Percentiles rank a stretch among this genome's conserved stretches.
Conservation (phyloP, 2,888 invertebrate genomes). For the Gisinianus flammeolus region DNA sequence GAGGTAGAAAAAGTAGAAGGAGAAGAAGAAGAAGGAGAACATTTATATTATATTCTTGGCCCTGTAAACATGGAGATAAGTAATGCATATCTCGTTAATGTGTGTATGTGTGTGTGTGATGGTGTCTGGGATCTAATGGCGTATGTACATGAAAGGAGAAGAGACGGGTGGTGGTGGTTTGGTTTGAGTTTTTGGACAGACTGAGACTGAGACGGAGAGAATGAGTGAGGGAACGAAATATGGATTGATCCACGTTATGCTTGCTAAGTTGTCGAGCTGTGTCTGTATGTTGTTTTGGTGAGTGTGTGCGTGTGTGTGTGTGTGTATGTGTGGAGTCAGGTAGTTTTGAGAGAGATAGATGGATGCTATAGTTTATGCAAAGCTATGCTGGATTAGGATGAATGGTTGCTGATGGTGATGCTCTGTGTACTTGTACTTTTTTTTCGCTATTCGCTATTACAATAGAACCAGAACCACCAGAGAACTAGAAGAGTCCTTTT, state of each 20-base stretch:
- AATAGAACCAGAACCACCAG: too few relatives aligned
- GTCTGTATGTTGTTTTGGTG: not conserved
- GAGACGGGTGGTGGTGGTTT: slow-evolving; percentile 10
- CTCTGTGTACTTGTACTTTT: not conserved
- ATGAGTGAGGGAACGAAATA: slow-evolving; percentile 30
- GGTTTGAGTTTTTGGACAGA: slow-evolving; percentile 24
- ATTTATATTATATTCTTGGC: slow-evolving; percentile 18
- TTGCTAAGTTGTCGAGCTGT: slow-evolving; percentile 26
- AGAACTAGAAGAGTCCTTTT: too few relatives aligned
- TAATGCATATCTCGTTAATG: slow-evolving; percentile 34
- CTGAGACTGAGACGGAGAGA: not conserved
- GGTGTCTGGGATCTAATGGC: slow-evolving; percentile 8
- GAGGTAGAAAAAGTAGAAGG: not conserved
- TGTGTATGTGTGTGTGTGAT: not conserved
- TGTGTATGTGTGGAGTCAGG: slow-evolving; percentile 1
- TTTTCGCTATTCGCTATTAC: not conserved
- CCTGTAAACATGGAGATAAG: slow-evolving; percentile 34
- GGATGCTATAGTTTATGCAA: slow-evolving; percentile 39
- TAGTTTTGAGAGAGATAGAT: slow-evolving; percentile 20
- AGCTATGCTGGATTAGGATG: slow-evolving; percentile 38
- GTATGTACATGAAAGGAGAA: slow-evolving; percentile 18
- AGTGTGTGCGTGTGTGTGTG: not conserved
- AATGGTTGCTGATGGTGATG: slow-evolving; percentile 31
- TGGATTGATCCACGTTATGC: slow-evolving; percentile 40
- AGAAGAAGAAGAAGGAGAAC: not conserved